phyloP scores from a whole-genome alignment of 2,888 invertebrate genomes.

The Marasmarcha lunaedactyla region DNA sequence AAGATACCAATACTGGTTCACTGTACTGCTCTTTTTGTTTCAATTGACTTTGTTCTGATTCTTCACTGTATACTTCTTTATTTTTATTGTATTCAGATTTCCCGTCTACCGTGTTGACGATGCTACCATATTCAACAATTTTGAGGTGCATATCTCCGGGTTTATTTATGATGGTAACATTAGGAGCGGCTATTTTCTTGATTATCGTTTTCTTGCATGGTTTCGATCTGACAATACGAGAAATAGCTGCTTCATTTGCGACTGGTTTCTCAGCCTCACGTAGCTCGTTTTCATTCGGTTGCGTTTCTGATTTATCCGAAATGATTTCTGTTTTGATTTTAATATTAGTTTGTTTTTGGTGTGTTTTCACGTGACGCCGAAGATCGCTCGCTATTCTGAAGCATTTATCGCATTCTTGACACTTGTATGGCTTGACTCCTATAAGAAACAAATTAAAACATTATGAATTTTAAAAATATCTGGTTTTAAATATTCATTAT shows the following conservation, averaged over 20 bases:
- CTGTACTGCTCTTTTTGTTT: too few relatives aligned
- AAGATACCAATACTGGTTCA: slow-evolving; percentile 8
- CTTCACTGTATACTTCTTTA: slow-evolving; percentile 31
- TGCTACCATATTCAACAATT: too few relatives aligned
- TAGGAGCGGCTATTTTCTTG: slow-evolving; percentile 31
- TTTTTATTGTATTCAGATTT: slow-evolving; percentile 26
- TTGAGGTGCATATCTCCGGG: slow-evolving; percentile 8
- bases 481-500: too few relatives aligned
- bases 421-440: slow-evolving; percentile 84
- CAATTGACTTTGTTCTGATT: too few relatives aligned
- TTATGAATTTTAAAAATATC: too few relatives aligned
- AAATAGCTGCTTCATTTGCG: slow-evolving; percentile 16
- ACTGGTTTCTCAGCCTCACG: neutral
- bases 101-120: too few relatives aligned
- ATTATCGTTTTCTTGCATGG: slow-evolving; percentile 22
- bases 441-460: slow-evolving; percentile 12
- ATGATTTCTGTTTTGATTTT: slow-evolving; percentile 15
- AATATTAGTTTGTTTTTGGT: slow-evolving; percentile 43
- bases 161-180: slow-evolving; percentile 33
- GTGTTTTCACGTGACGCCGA: slow-evolving; percentile 82
- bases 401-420: slow-evolving; percentile 81
- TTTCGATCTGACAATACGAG: slow-evolving; percentile 14
- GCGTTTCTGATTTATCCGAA: slow-evolving; percentile 6
- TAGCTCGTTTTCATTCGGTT: slow-evolving; percentile 7
- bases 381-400: slow-evolving; percentile 88